Evolutionary conservation across 2,888 invertebrate genomes (phyloP), one percentile per base, ranked within the genome.

Genomic region (Caenorhabditis becei): DNA sequence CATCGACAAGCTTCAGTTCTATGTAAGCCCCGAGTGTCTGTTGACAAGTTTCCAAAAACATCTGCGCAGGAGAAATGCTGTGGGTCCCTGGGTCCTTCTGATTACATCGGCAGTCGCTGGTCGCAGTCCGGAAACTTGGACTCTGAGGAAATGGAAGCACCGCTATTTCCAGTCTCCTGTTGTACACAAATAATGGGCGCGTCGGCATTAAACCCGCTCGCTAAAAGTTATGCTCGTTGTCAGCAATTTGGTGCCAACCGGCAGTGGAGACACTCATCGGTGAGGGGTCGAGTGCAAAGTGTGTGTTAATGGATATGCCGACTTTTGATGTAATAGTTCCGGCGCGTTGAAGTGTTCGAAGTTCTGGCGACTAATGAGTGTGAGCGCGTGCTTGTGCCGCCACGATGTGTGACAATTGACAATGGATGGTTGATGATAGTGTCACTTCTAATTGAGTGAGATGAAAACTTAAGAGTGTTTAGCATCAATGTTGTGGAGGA

Each of bases 401-500:
- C 7, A 56, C 28, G 44, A 72, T 26, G 72, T 58, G 65, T 72
- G 63, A 66, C 37, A 53, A 65, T 53, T 72, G 63, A 66, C 37
- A 53, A 65, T 53, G 32, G 65, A 41, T 18, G 20, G 26, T 51
- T 14, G 32, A 59, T 10, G 56, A 47, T 10, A 20, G 14, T 26
- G 28, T 7, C 3, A 41, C 41, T 28, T 53, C 47, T 26, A 2
- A 67, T 47, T 26, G 28, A 51, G 10, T 49, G 49, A n/a, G n/a
- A 32, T 54, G 37, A 54, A 37, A 35, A 74, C 18, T 51, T 4
- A 58, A 49, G 28, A 28, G 14, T 20, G 53, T 88, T 77, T 77
- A 90, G 90, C 87, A 90, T 61, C 77, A 88, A 71, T 90, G 90
- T 80, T 90, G 90, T 63, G 90, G 90, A 8, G 86, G 86, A 18